Conservation (phyloP, 2,797 vertebrate species). For the Strix occidentalis region DNA sequence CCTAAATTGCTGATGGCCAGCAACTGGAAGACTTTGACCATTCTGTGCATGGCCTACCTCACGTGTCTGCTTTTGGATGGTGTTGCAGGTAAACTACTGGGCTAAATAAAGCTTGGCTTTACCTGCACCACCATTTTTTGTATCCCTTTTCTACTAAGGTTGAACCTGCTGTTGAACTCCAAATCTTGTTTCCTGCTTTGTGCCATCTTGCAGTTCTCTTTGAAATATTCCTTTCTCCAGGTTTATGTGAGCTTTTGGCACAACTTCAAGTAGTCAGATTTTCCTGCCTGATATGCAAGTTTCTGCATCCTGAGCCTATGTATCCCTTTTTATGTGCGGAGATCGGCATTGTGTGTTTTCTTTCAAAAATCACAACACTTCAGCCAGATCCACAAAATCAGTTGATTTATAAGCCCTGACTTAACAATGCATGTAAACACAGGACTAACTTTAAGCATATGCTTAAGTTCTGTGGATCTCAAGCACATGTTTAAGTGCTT, state of each 20-base stretch:
- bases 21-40: neutral
- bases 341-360: neutral
- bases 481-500: slow-evolving; percentile 37
- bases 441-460: slow-evolving; percentile 21
- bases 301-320: neutral
- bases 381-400: neutral
- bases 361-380: neutral
- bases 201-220: neutral
- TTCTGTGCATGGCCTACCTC: neutral
- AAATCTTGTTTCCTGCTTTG: neutral
- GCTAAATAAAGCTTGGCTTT: neutral
- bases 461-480: slow-evolving; percentile 24
- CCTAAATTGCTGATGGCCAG: neutral
- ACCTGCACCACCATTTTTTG: neutral
- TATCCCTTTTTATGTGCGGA: neutral
- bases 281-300: neutral
- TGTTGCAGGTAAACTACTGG: neutral
- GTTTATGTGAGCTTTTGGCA: neutral
- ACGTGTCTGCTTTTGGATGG: neutral
- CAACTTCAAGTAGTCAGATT: neutral
- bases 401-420: neutral
- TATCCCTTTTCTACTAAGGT: neutral
- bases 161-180: neutral
- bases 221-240: neutral
- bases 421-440: neutral